These are phyloP conservation scores for Takifugu flavidus DNA, from an alignment of 2,113 vertebrate species.

Conservation along the genomic window DNA sequence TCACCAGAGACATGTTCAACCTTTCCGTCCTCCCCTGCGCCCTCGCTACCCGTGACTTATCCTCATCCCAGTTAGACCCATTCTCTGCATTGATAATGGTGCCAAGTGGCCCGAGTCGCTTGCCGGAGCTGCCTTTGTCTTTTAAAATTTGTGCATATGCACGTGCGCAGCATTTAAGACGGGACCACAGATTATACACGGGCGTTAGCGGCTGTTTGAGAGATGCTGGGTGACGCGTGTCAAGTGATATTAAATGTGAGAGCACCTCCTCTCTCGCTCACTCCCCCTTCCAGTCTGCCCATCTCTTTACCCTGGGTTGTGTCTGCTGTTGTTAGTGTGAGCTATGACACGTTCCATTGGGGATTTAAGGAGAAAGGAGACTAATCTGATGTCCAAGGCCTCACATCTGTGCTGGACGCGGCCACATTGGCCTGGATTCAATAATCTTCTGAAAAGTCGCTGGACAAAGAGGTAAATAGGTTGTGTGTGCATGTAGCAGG, in stretches of 20 bases:
- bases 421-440: conserved; percentile 45
- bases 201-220: conserved; percentile 50
- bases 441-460: conserved; percentile 30
- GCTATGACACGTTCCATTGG: conserved; percentile 56
- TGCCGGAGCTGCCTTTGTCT: conserved; percentile 49
- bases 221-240: conserved; percentile 71
- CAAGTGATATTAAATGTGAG: conserved; percentile 71
- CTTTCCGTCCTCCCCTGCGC: conserved; percentile 38
- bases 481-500: not conserved
- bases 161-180: conserved; percentile 16
- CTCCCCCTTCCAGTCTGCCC: conserved; percentile 7
- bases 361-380: conserved; percentile 17
- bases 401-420: conserved; percentile 26
- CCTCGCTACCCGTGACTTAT: conserved; percentile 24
- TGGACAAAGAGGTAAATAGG: conserved; percentile 10
- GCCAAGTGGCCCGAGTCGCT: conserved; percentile 38
- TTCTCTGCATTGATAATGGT: conserved; percentile 39
- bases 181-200: conserved; percentile 42
- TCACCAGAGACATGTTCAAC: conserved; percentile 58
- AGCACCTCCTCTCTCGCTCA: conserved; percentile 29
- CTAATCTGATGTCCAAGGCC: conserved; percentile 38
- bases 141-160: conserved; percentile 3
- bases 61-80: conserved; percentile 47
- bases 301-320: conserved; percentile 26
- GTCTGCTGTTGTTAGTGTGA: conserved; percentile 65